Evolutionary conservation across 2,888 invertebrate genomes (phyloP).

Genomic region (Belgica antarctica): DNA sequence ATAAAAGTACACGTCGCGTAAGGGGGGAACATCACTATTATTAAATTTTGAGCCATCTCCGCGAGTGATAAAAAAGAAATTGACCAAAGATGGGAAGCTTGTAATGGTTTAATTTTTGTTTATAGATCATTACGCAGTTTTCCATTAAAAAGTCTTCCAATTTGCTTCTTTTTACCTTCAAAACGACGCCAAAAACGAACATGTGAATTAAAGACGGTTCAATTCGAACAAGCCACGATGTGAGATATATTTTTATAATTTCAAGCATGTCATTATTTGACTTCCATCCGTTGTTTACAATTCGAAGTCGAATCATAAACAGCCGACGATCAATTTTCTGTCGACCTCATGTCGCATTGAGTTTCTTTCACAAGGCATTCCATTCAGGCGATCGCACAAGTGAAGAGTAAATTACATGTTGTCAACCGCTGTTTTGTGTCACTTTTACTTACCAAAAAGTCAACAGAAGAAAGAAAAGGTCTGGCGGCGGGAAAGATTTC

Average conservation of each 20-base stretch:
- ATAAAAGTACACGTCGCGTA: too few relatives aligned
- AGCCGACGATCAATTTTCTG: not conserved
- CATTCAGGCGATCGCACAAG: not conserved
- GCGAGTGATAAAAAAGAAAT: too few relatives aligned
- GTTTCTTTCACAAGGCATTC: not conserved
- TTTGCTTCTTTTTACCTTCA: not conserved
- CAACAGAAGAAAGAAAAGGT: too few relatives aligned
- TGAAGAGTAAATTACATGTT: slow-evolving; percentile 5
- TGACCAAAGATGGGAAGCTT: not conserved
- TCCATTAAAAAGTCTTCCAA: not conserved
- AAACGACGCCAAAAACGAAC: not conserved
- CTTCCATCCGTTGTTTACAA: not conserved
- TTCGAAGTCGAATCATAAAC: not conserved
- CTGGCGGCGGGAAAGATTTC: not conserved
- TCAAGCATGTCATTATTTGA: not conserved
- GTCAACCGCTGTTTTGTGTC: slow-evolving; percentile 14
- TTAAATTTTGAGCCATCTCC: too few relatives aligned
- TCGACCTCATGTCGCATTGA: not conserved
- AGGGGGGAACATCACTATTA: too few relatives aligned
- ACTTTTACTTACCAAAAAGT: not conserved
- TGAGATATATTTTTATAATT: slow-evolving; percentile 14
- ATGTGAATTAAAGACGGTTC: slow-evolving; percentile 14
- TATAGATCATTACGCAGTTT: not conserved
- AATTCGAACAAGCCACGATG: not conserved
- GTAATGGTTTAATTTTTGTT: not conserved